A percentile compares a stretch with the other conserved stretches of the same genome.
These are phyloP conservation scores for Scrobipalpa atriplicella DNA, from an alignment of 2,888 invertebrate genomes.

Conservation along the genomic window DNA sequence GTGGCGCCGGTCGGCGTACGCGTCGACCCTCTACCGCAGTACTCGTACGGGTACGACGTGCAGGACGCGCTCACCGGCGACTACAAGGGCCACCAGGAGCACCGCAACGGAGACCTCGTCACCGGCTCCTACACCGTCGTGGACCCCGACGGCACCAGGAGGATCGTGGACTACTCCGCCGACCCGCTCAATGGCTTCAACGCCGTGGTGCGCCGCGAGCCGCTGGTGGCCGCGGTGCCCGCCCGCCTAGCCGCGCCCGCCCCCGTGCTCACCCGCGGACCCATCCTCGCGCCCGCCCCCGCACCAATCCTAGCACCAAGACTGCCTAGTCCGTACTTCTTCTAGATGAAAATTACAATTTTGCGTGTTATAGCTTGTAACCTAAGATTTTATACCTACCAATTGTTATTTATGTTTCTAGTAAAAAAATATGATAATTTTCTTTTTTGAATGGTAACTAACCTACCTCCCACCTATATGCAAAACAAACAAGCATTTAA, in stretches of 20 bases:
- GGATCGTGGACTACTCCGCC: conserved; percentile 82
- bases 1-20: conserved; percentile 67
- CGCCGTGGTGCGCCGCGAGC: conserved; percentile 81
- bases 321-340: conserved; percentile 65
- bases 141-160: conserved; percentile 81
- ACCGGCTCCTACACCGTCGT: conserved; percentile 81
- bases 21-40: conserved; percentile 77
- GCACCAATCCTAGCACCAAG: conserved; percentile 59
- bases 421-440: background rate
- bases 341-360: conserved; percentile 78
- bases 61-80: conserved; percentile 83
- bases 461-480: background rate
- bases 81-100: conserved; percentile 82
- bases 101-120: conserved; percentile 81
- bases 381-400: conserved; percentile 59
- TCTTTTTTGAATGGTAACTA: background rate
- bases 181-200: conserved; percentile 82
- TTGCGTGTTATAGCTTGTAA: conserved; percentile 60
- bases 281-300: conserved; percentile 45
- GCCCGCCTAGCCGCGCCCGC: conserved; percentile 53
- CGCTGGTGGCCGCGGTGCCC: conserved; percentile 58
- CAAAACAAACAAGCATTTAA: too few species aligned
- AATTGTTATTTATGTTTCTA: conserved; percentile 68
- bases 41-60: conserved; percentile 83
- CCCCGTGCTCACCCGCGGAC: conserved; percentile 52